Evolutionary conservation across 1,140 invertebrate species (phyloP).

Genomic region (Euwallacea similis): DNA sequence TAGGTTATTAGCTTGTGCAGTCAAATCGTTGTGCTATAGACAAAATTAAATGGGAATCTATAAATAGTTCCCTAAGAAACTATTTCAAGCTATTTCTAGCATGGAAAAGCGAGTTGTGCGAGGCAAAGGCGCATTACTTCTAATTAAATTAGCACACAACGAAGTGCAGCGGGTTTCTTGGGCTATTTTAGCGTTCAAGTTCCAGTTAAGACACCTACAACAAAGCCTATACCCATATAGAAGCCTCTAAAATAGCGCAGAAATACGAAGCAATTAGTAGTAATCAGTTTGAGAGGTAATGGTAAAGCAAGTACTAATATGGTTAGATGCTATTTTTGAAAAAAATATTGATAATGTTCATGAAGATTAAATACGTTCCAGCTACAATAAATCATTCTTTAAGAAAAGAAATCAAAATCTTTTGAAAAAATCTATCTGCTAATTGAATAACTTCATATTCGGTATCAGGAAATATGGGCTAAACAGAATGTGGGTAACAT

Average conservation of each 20-base stretch:
- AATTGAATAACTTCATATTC: too few relatives aligned
- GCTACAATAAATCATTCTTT: too few relatives aligned
- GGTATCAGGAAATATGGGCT: too few relatives aligned
- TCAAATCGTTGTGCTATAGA: conserved; percentile 19
- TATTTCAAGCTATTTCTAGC: conserved; percentile 29
- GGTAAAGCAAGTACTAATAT: too few relatives aligned
- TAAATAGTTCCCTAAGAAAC: conserved; percentile 33
- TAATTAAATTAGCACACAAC: conserved; percentile 34
- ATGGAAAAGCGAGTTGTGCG: conserved; percentile 28
- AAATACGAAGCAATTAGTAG: not conserved
- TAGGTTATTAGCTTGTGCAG: conserved; percentile 25
- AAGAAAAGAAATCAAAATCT: too few relatives aligned
- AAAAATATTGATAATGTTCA: too few relatives aligned
- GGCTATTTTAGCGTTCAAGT: conserved; percentile 15
- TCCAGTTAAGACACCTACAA: conserved; percentile 1
- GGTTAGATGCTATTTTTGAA: too few relatives aligned
- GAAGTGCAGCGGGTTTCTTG: conserved; percentile 31
- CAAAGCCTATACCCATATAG: not conserved
- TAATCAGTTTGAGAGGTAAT: too few relatives aligned
- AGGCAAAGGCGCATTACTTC: conserved; percentile 31
- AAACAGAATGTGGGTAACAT: too few relatives aligned
- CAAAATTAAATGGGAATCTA: conserved; percentile 25
- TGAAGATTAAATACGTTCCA: too few relatives aligned
- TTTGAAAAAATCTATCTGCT: too few relatives aligned
- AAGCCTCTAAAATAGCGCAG: not conserved